These are phyloP conservation scores for Gobiocypris rarus DNA, from an alignment of 2,113 vertebrate genomes.

Conservation along the genomic window DNA sequence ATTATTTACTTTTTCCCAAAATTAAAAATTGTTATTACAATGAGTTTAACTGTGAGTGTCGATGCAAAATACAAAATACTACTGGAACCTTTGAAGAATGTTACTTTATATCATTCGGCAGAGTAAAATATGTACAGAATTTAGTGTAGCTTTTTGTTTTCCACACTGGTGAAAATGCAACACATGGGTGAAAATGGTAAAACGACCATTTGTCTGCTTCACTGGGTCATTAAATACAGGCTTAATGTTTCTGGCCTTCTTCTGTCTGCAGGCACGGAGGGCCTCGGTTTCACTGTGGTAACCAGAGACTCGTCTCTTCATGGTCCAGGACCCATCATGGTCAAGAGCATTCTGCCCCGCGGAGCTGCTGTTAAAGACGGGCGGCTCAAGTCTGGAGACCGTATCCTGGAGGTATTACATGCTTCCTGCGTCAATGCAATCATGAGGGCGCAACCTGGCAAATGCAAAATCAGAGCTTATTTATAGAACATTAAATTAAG, in stretches of 20 bases:
- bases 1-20: background rate
- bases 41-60: background rate
- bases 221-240: conserved; percentile 11
- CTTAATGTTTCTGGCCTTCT: background rate
- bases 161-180: background rate
- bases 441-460: background rate
- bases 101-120: background rate
- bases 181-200: background rate
- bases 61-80: too few relatives aligned
- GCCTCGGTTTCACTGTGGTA: conserved; percentile 95
- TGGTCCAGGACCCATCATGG: conserved; percentile 90
- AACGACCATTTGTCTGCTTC: background rate
- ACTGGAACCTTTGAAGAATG: background rate
- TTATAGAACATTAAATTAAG: conserved; percentile 7
- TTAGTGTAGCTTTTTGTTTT: background rate
- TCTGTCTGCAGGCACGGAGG: conserved; percentile 81
- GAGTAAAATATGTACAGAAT: background rate
- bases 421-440: background rate
- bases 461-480: conserved; percentile 11
- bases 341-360: conserved; percentile 91
- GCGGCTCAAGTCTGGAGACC: conserved; percentile 89
- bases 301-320: conserved; percentile 89
- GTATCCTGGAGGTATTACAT: conserved; percentile 87
- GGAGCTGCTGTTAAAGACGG: conserved; percentile 93
- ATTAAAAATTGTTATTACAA: background rate